These are phyloP conservation scores for Choristoneura rosaceana DNA, from an alignment of 2,888 invertebrate species.

Conservation along the genomic window DNA sequence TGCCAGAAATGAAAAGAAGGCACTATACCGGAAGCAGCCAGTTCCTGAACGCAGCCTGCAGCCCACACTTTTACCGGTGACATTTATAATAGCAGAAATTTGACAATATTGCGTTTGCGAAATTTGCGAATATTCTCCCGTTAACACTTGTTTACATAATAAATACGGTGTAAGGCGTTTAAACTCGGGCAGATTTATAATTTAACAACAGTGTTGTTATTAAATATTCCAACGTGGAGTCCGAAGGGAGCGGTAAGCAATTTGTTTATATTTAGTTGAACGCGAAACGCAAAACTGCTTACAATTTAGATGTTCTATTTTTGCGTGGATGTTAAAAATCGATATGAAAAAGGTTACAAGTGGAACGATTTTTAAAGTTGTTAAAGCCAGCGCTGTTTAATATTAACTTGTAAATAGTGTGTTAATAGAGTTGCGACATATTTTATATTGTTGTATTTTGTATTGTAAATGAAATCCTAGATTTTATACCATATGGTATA, in stretches of 20 bases:
- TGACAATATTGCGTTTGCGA: conserved; percentile 29
- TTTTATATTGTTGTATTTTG: too few species aligned
- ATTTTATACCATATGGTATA: too few species aligned
- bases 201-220: conserved; percentile 20
- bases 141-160: conserved; percentile 40
- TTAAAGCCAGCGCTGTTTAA: not conserved
- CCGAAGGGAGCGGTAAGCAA: conserved; percentile 67
- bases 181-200: conserved; percentile 24
- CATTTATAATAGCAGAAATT: conserved; percentile 24
- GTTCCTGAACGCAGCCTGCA: conserved; percentile 27
- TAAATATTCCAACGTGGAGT: conserved; percentile 69
- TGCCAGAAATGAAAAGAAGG: conserved; percentile 30
- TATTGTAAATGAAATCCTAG: too few species aligned
- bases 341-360: conserved; percentile 20
- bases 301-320: conserved; percentile 29
- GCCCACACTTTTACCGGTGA: conserved; percentile 27
- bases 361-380: not conserved
- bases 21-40: not conserved
- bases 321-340: conserved; percentile 33
- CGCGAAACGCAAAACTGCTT: conserved; percentile 19
- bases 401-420: too few species aligned
- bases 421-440: not conserved
- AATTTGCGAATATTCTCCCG: conserved; percentile 24
- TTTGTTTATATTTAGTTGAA: conserved; percentile 12
- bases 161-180: not conserved